Conservation (phyloP, 1,140 invertebrate species). For the Drosophila punjabiensis region DNA sequence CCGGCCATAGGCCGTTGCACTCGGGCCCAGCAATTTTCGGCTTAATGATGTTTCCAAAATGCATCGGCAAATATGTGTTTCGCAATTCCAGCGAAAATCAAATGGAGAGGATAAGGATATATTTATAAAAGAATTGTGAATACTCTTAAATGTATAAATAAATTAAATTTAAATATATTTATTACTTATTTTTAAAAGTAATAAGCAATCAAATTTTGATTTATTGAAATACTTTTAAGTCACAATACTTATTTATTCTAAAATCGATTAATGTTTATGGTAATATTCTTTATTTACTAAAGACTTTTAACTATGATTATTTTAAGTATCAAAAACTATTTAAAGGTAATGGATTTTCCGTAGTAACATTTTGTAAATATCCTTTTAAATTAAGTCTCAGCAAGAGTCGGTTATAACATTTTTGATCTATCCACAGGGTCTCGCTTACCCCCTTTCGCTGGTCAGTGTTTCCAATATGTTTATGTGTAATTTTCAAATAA, state of each 20-base stretch:
- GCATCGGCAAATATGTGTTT: conserved; percentile 79
- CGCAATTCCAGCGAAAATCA: conserved; percentile 54
- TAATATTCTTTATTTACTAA: too few relatives aligned
- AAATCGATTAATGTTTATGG: too few relatives aligned
- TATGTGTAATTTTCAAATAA: conserved; percentile 83
- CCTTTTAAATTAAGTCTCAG: not conserved
- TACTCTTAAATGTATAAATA: conserved; percentile 7
- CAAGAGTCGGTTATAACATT: not conserved
- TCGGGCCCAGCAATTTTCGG: conserved; percentile 70
- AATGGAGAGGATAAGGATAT: conserved; percentile 21
- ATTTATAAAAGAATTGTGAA: not conserved
- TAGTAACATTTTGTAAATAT: not conserved
- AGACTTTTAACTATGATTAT: too few relatives aligned
- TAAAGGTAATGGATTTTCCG: too few relatives aligned
- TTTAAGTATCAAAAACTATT: too few relatives aligned
- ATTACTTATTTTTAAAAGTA: too few relatives aligned
- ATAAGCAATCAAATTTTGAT: too few relatives aligned
- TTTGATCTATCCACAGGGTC: not conserved
- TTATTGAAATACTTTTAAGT: too few relatives aligned
- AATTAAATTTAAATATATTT: not conserved
- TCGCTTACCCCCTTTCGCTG: not conserved
- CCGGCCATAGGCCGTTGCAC: conserved; percentile 75
- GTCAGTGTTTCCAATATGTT: conserved; percentile 65
- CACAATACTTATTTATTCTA: too few relatives aligned
- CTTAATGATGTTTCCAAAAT: conserved; percentile 81